Percentiles rank a stretch among this genome's conserved stretches.
Evolutionary conservation across 2,888 invertebrate species (phyloP).

Genomic region (Temnothorax rugatulus): DNA sequence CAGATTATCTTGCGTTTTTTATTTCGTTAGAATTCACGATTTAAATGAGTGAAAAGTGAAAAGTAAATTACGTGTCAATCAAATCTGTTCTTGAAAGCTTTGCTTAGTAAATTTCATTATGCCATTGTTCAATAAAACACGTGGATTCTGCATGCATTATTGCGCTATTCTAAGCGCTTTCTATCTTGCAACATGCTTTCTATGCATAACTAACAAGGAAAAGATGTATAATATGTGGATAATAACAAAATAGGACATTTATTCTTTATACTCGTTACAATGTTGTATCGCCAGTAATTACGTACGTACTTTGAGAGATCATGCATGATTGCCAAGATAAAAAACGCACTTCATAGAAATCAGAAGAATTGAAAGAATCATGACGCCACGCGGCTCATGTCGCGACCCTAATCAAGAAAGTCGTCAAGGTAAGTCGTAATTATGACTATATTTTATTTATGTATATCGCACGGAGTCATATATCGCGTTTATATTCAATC

Average conservation of each 20-base stretch:
- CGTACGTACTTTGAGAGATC: not conserved
- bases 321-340: not conserved
- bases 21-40: not conserved
- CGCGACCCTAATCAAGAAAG: not conserved
- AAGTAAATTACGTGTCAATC: not conserved
- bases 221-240: not conserved
- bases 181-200: not conserved
- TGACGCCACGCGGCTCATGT: not conserved
- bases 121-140: conserved; percentile 12
- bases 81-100: conserved; percentile 5
- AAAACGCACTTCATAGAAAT: not conserved
- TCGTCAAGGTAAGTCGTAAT: not conserved
- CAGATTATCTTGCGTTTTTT: not conserved
- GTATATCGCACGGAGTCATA: not conserved
- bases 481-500: not conserved
- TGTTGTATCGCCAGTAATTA: not conserved
- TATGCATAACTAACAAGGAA: not conserved
- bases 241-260: not conserved
- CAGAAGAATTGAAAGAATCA: not conserved
- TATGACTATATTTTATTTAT: not conserved
- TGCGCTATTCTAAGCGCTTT: not conserved
- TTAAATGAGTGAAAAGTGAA: not conserved
- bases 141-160: not conserved
- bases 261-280: not conserved
- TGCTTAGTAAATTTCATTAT: not conserved